phyloP scores from a whole-genome alignment of 2,888 invertebrate species.

The Taenaris catops region DNA sequence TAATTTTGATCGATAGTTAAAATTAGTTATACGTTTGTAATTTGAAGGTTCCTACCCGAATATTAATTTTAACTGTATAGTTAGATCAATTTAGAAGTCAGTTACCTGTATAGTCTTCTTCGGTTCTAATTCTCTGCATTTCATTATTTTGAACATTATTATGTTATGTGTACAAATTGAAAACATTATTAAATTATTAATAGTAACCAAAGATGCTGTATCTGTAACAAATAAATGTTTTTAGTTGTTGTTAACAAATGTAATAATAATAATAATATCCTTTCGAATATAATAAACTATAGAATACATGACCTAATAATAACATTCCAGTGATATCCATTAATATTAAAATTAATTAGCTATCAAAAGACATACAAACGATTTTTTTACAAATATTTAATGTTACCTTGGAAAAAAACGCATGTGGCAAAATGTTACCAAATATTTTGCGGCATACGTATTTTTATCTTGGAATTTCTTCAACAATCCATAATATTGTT shows the following conservation, averaged over 20 bases:
- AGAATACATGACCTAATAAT: neutral
- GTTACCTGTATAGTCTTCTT: conserved; percentile 51
- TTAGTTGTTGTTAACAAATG: no score
- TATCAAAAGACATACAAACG: conserved; percentile 1
- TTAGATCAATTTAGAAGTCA: conserved; percentile 47
- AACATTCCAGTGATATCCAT: conserved; percentile 2
- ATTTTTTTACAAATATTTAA: conserved; percentile 1
- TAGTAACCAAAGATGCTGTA: conserved; percentile 22
- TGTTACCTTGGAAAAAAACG: no score
- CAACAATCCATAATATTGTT: no score
- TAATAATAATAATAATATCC: no score
- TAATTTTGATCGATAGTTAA: conserved; percentile 37
- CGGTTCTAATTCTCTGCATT: conserved; percentile 13
- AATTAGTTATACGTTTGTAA: conserved; percentile 36
- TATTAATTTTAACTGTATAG: conserved; percentile 51
- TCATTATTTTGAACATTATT: conserved; percentile 7
- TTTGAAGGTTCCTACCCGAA: conserved; percentile 74
- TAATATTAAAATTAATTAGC: neutral
- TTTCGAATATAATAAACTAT: no score
- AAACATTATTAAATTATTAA: conserved; percentile 10
- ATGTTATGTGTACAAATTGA: conserved; percentile 8
- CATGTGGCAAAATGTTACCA: no score
- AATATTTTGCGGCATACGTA: no score
- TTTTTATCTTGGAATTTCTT: no score
- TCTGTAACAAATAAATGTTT: conserved; percentile 4